These are phyloP conservation scores for Calonectris borealis DNA, from an alignment of 2,113 vertebrate genomes.

Conservation along the genomic window DNA sequence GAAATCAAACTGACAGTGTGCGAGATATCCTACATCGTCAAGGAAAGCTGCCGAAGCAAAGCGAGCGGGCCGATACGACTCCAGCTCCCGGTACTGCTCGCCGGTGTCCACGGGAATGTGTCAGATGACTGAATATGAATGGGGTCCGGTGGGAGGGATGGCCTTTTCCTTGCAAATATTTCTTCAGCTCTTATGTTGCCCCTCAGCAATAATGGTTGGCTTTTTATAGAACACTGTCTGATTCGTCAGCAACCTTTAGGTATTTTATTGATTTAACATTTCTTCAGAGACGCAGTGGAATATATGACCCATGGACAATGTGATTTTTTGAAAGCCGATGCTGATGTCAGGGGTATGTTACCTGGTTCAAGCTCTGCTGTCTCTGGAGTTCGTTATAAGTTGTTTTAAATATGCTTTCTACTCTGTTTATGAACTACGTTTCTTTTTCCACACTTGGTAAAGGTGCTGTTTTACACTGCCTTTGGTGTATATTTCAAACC, in stretches of 20 bases:
- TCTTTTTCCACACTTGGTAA: neutral
- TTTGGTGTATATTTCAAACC: neutral
- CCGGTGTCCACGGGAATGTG: neutral
- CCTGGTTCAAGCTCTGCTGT: constrained; percentile 9
- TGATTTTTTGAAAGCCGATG: constrained; percentile 6
- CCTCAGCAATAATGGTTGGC: constrained; percentile 12
- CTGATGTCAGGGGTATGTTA: constrained; percentile 6
- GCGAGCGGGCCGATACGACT: accelerated
- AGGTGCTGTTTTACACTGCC: neutral
- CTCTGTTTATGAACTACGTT: constrained; percentile 5
- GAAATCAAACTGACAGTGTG: neutral
- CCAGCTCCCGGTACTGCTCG: neutral
- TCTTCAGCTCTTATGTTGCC: constrained; percentile 52
- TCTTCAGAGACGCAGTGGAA: constrained; percentile 59
- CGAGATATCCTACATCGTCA: neutral
- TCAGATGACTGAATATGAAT: neutral
- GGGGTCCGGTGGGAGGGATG: neutral
- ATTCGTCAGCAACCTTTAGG: constrained; percentile 63
- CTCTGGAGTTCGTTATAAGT: constrained; percentile 19
- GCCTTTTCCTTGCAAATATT: constrained; percentile 61
- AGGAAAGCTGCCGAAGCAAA: neutral
- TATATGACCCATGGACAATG: constrained; percentile 46
- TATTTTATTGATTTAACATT: constrained; percentile 75
- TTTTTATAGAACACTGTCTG: constrained; percentile 66
- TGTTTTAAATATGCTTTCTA: constrained; percentile 45